Evolutionary conservation across 2,888 invertebrate species (phyloP).

Genomic region (Coronaproctus castanopsis): DNA sequence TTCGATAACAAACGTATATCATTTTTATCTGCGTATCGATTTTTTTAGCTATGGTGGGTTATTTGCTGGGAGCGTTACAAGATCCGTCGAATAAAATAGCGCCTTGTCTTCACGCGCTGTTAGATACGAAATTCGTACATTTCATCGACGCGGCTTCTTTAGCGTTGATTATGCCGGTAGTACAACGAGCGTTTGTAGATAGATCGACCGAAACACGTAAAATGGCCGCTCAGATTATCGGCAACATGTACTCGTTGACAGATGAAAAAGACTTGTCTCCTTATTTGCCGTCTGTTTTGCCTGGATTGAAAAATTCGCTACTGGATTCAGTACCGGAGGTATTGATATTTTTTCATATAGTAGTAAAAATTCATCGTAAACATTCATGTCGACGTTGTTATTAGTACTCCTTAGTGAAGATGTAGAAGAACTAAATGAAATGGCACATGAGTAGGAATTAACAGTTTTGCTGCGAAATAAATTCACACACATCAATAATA

Average conservation of each 20-base stretch:
- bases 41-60: conserved; percentile 62
- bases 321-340: conserved; percentile 95
- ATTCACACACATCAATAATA: too few relatives aligned
- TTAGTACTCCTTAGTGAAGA: too few relatives aligned
- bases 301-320: conserved; percentile 83
- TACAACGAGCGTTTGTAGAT: conserved; percentile 92
- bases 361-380: too few relatives aligned
- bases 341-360: too few relatives aligned
- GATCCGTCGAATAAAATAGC: conserved; percentile 93
- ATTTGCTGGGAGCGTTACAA: conserved; percentile 72
- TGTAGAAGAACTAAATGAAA: too few relatives aligned
- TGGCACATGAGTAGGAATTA: too few relatives aligned
- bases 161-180: conserved; percentile 97
- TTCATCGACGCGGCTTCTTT: conserved; percentile 97
- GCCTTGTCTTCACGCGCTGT: conserved; percentile 69
- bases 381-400: too few relatives aligned
- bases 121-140: conserved; percentile 95
- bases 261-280: conserved; percentile 96
- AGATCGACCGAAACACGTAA: conserved; percentile 93
- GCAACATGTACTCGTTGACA: conserved; percentile 97
- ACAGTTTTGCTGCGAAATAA: too few relatives aligned
- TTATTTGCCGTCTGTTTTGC: conserved; percentile 87
- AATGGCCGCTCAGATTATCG: conserved; percentile 98
- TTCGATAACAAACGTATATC: too few relatives aligned
- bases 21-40: too few relatives aligned